These are phyloP conservation scores for Epizoanthus ramosus DNA, from an alignment of 92 coral and sea anemone genomes.

Conservation along the genomic window DNA sequence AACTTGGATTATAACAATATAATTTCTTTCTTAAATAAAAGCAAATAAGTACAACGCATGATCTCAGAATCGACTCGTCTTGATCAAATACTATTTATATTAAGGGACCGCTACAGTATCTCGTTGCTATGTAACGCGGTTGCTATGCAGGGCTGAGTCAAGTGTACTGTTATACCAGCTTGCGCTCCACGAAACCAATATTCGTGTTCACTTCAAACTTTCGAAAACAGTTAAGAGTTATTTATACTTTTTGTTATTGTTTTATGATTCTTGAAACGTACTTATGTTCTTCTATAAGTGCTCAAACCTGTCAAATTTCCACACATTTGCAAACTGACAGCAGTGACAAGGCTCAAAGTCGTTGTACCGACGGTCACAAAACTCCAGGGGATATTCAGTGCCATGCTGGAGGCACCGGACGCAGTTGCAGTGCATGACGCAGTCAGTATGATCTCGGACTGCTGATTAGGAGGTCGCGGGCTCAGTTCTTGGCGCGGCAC, in stretches of 20 bases:
- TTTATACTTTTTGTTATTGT: neutral
- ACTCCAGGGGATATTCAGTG: neutral
- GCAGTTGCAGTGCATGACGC: too few relatives aligned
- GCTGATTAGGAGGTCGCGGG: too few relatives aligned
- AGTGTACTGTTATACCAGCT: neutral
- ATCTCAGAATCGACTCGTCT: too few relatives aligned
- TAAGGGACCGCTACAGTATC: too few relatives aligned
- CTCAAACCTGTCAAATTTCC: neutral
- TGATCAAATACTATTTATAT: too few relatives aligned
- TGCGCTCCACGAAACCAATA: neutral
- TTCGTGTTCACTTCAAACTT: neutral
- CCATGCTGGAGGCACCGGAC: slow-evolving; percentile 12
- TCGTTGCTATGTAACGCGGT: too few relatives aligned
- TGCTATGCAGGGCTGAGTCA: neutral
- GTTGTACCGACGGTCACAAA: slow-evolving; percentile 8
- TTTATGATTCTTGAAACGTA: neutral
- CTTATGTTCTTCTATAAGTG: too few relatives aligned
- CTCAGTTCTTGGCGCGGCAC: too few relatives aligned
- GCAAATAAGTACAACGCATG: too few relatives aligned
- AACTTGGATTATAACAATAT: too few relatives aligned
- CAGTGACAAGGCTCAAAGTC: neutral
- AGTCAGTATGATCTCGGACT: too few relatives aligned
- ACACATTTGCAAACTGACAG: slow-evolving; percentile 1
- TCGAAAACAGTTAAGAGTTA: neutral
- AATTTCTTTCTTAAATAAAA: too few relatives aligned